These are phyloP conservation scores for Parazoanthus darwini DNA, from an alignment of 92 coral and sea anemone genomes.

Conservation along the genomic window DNA sequence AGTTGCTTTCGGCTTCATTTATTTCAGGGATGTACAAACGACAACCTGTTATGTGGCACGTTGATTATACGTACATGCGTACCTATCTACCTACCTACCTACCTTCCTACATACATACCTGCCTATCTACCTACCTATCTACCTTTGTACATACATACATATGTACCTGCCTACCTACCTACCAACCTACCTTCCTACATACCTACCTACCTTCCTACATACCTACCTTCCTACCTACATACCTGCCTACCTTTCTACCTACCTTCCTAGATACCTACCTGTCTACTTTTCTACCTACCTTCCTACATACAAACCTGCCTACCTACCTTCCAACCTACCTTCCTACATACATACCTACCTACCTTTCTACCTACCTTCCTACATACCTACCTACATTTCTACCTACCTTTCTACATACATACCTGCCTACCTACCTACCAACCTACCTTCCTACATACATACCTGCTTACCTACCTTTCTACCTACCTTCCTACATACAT, in stretches of 20 bases:
- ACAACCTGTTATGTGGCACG: too few relatives aligned
- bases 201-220: background rate
- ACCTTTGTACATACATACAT: too few relatives aligned
- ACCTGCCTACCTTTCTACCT: background rate
- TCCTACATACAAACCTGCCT: too few relatives aligned
- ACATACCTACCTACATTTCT: background rate
- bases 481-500: background rate
- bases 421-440: too few relatives aligned
- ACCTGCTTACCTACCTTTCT: too few relatives aligned
- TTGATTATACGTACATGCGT: background rate
- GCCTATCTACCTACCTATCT: too few relatives aligned
- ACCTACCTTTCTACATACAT: background rate
- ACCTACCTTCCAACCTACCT: too few relatives aligned
- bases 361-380: background rate
- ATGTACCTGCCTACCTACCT: background rate
- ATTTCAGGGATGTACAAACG: too few relatives aligned
- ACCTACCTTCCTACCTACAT: background rate
- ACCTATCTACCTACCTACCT: background rate
- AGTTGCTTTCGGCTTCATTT: too few relatives aligned
- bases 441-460: background rate
- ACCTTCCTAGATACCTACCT: background rate
- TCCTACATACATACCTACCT: too few relatives aligned
- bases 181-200: background rate
- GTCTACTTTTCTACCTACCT: background rate
- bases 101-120: too few relatives aligned